Evolutionary conservation across 2,797 vertebrate species (phyloP).

Genomic region (Clarias platycephalus): DNA sequence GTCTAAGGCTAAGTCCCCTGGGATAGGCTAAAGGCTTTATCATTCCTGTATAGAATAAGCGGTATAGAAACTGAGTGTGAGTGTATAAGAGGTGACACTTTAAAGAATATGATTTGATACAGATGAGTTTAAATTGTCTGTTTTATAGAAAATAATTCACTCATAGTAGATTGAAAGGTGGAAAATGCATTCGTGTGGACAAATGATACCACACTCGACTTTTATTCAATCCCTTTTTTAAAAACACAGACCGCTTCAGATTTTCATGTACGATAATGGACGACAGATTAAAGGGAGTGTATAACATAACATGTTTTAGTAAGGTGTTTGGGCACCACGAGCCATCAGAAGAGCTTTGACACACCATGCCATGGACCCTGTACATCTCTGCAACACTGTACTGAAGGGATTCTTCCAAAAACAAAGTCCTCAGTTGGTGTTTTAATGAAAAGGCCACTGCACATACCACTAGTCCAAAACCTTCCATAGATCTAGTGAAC

Average conservation of each 20-base stretch:
- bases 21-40: too few species aligned
- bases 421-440: not conserved
- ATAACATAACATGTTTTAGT: not conserved
- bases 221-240: not conserved
- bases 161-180: too few species aligned
- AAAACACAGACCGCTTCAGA: slow-evolving; percentile 56
- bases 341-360: not conserved
- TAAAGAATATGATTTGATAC: not conserved
- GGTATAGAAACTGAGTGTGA: too few species aligned
- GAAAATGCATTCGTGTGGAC: not conserved
- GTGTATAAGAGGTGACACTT: not conserved
- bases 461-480: not conserved
- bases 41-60: too few species aligned
- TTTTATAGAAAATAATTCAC: not conserved
- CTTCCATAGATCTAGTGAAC: not conserved
- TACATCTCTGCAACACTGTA: not conserved
- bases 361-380: not conserved
- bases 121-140: not conserved
- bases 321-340: not conserved
- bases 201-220: not conserved
- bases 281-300: not conserved
- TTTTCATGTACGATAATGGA: not conserved
- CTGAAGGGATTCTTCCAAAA: not conserved
- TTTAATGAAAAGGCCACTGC: not conserved
- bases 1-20: too few species aligned